Evolutionary conservation across 2,888 invertebrate genomes (phyloP).

Genomic region (Pardosa pseudoannulata): DNA sequence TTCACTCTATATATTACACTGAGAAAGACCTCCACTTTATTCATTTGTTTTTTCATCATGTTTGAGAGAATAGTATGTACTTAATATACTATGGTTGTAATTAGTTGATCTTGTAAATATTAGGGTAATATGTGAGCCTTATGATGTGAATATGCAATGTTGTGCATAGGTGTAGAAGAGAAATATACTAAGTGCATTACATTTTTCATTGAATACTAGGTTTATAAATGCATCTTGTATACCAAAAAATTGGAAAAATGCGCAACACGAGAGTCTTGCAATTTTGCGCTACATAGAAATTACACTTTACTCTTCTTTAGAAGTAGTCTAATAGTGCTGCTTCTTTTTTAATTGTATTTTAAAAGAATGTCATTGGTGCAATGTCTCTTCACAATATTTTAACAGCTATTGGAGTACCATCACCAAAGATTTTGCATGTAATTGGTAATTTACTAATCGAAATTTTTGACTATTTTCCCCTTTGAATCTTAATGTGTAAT

Average conservation of each 20-base stretch:
- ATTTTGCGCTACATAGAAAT: constrained; percentile 60
- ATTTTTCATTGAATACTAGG: constrained; percentile 10
- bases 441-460: not conserved
- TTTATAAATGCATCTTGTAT: constrained; percentile 52
- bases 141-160: constrained; percentile 16
- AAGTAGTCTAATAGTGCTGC: constrained; percentile 53
- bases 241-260: constrained; percentile 62
- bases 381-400: constrained; percentile 54
- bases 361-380: constrained; percentile 50
- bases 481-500: too few relatives aligned
- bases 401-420: constrained; percentile 48
- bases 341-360: constrained; percentile 58
- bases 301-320: constrained; percentile 67
- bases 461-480: too few relatives aligned
- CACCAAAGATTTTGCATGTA: constrained; percentile 19
- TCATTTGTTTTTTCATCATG: too few relatives aligned
- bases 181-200: constrained; percentile 30
- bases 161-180: constrained; percentile 3
- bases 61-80: not conserved
- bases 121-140: not conserved
- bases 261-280: constrained; percentile 67
- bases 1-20: too few relatives aligned
- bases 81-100: not conserved
- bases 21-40: too few relatives aligned
- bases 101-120: constrained; percentile 2